Conservation (phyloP, 2,888 invertebrate species). For the Eupeodes luniger region DNA sequence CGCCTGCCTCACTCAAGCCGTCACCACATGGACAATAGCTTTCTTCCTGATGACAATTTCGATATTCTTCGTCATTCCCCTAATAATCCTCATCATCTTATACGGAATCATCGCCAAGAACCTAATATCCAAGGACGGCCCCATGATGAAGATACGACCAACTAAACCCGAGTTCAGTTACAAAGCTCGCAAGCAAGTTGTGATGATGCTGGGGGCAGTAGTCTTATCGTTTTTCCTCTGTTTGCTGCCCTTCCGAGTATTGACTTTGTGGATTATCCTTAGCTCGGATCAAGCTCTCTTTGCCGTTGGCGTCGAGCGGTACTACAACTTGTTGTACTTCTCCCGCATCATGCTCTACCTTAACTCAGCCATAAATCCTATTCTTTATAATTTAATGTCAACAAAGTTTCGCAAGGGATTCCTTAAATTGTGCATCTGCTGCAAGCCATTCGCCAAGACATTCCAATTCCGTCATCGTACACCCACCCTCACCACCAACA, state of each 20-base stretch:
- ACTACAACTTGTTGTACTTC: conserved; percentile 93
- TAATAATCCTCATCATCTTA: conserved; percentile 90
- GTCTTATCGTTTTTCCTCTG: conserved; percentile 95
- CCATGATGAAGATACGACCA: conserved; percentile 88
- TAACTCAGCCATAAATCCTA: conserved; percentile 95
- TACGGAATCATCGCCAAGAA: conserved; percentile 94
- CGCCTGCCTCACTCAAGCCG: conserved; percentile 92
- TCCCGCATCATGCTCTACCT: conserved; percentile 94
- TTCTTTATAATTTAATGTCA: conserved; percentile 96
- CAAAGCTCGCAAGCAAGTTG: conserved; percentile 92
- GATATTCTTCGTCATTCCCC: conserved; percentile 92
- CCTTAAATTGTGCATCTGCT: conserved; percentile 87
- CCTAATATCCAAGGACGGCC: conserved; percentile 88
- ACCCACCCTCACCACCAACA: conserved; percentile 86
- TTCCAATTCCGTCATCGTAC: conserved; percentile 80
- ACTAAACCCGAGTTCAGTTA: conserved; percentile 90
- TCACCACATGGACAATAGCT: conserved; percentile 90
- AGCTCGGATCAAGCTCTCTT: conserved; percentile 89
- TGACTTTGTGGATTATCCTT: conserved; percentile 93
- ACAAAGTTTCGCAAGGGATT: conserved; percentile 95
- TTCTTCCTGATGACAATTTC: conserved; percentile 92
- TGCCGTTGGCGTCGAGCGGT: conserved; percentile 90
- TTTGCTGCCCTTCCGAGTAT: conserved; percentile 92
- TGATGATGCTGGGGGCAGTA: conserved; percentile 93
- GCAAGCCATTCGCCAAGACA: conserved; percentile 77